Evolutionary conservation across 2,797 vertebrate species (phyloP).

Genomic region (Chaetophractus vellerosus): DNA sequence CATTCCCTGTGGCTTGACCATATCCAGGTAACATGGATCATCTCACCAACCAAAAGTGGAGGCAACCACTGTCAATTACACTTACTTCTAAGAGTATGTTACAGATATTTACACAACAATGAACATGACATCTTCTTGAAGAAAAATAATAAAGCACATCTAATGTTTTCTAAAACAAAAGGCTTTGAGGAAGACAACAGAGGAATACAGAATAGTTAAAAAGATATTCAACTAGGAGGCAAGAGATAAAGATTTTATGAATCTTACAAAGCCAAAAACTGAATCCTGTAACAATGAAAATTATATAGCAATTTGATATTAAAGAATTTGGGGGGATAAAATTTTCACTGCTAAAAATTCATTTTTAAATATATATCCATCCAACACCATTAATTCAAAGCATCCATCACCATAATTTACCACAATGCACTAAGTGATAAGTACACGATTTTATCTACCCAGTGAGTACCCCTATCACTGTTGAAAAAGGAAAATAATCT

Average conservation of each 20-base stretch:
- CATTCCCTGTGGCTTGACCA: background rate
- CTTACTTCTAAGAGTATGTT: background rate
- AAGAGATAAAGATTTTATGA: background rate
- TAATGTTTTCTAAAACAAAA: constrained; percentile 14
- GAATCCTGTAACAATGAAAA: background rate
- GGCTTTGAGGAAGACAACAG: background rate
- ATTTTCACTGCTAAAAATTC: constrained; percentile 1
- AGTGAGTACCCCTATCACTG: rapidly evolving
- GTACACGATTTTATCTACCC: background rate
- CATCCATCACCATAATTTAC: background rate
- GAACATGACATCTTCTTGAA: background rate
- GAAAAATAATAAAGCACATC: background rate
- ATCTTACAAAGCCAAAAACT: constrained; percentile 6
- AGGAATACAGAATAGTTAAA: background rate
- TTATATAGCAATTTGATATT: background rate
- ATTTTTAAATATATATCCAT: background rate
- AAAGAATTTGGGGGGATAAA: background rate
- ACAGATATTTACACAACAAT: background rate
- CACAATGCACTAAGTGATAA: background rate
- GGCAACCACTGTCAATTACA: background rate
- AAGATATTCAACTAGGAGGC: background rate
- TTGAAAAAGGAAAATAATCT: constrained; percentile 10
- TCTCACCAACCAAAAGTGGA: background rate
- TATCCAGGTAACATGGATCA: background rate
- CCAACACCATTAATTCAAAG: background rate